Percentiles rank a stretch among this genome's conserved stretches.
These are phyloP conservation scores for Monomorium pharaonis DNA, from an alignment of 1,140 invertebrate species.

Conservation along the genomic window DNA sequence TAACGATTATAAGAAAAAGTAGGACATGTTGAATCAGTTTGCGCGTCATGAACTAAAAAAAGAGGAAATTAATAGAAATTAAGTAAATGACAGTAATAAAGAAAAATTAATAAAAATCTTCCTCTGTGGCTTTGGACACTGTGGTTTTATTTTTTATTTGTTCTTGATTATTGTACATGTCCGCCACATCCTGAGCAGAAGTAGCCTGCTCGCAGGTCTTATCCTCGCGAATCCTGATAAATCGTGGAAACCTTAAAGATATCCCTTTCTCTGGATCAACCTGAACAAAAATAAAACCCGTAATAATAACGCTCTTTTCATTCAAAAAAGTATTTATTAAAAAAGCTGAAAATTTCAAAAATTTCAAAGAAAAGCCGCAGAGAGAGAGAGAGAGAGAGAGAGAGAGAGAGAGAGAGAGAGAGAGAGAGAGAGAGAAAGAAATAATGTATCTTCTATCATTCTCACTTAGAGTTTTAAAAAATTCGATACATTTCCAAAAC, in stretches of 20 bases:
- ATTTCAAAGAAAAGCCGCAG: not conserved
- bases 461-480: not conserved
- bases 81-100: too few species aligned
- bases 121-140: conserved; percentile 81
- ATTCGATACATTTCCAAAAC: not conserved
- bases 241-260: conserved; percentile 98
- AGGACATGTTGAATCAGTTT: not conserved
- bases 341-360: not conserved
- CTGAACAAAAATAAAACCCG: conserved; percentile 79
- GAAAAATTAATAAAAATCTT: conserved; percentile 89
- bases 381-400: too few species aligned
- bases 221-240: conserved; percentile 96
- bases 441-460: not conserved
- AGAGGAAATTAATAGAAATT: too few species aligned
- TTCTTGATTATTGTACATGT: conserved; percentile 95
- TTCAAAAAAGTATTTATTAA: not conserved
- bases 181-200: conserved; percentile 93
- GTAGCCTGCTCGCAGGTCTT: conserved; percentile 98
- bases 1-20: conserved; percentile 22
- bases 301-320: not conserved
- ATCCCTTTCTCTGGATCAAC: conserved; percentile 97
- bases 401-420: too few species aligned
- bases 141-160: conserved; percentile 93
- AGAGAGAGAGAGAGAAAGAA: not conserved
- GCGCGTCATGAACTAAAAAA: not conserved